Conservation (phyloP, 2,113 vertebrate genomes). For the Leptodactylus fuscus region DNA sequence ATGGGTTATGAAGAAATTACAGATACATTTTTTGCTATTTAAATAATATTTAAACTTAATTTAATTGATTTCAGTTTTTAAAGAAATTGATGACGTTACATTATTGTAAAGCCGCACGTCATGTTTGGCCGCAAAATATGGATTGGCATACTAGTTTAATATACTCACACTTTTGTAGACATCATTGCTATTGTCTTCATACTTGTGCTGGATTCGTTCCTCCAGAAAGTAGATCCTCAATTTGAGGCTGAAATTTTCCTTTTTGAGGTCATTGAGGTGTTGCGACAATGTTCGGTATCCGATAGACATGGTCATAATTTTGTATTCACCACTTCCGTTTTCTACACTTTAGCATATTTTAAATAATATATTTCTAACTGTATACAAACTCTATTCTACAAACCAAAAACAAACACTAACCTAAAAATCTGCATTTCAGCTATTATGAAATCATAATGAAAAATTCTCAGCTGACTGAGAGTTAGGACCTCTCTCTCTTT, state of each 20-base stretch:
- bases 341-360: constrained; percentile 69
- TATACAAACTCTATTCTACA: constrained; percentile 54
- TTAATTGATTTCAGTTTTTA: too few species aligned
- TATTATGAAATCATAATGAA: constrained; percentile 61
- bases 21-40: too few species aligned
- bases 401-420: constrained; percentile 20
- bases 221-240: constrained; percentile 98
- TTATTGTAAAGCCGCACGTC: too few species aligned
- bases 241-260: constrained; percentile 99
- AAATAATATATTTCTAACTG: constrained; percentile 62
- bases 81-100: too few species aligned
- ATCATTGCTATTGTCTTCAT: constrained; percentile 83
- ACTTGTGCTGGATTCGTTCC: constrained; percentile 92
- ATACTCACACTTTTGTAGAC: constrained; percentile 87
- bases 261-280: constrained; percentile 98
- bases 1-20: too few species aligned
- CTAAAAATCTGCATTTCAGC: constrained; percentile 54
- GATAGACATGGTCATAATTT: constrained; percentile 85
- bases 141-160: too few species aligned
- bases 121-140: too few species aligned
- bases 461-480: constrained; percentile 16
- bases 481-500: neutral
- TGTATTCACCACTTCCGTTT: constrained; percentile 69
- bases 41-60: too few species aligned
- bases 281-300: constrained; percentile 94